Percentiles rank a stretch among this genome's conserved stretches.
These are phyloP conservation scores for Xestia rhomboidea DNA, from an alignment of 2,888 invertebrate genomes.

Conservation along the genomic window DNA sequence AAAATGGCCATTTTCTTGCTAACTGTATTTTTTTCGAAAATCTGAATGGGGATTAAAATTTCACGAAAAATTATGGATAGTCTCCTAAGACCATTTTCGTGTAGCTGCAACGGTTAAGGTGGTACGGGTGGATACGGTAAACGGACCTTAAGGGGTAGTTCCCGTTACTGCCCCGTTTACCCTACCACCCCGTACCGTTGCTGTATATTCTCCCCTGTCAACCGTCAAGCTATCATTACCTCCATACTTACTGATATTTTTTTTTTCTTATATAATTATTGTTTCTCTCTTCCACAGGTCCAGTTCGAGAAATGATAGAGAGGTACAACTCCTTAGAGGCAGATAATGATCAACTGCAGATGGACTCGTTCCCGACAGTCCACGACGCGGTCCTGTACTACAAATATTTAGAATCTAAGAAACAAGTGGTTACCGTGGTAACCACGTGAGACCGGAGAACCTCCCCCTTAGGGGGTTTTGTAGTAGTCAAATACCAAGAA, in stretches of 20 bases:
- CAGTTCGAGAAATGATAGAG: conserved; percentile 92
- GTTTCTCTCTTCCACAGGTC: conserved; percentile 83
- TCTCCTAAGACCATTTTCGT: too few relatives aligned
- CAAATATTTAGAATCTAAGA: conserved; percentile 75
- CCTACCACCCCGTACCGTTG: too few relatives aligned
- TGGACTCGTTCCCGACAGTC: conserved; percentile 92
- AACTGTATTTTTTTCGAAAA: too few relatives aligned
- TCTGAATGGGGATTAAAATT: too few relatives aligned
- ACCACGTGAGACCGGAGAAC: conserved; percentile 64
- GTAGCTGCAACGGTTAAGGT: too few relatives aligned
- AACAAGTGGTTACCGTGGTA: conserved; percentile 70
- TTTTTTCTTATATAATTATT: too few relatives aligned
- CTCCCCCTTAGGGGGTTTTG: conserved; percentile 7
- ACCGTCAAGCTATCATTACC: background rate
- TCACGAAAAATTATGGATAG: too few relatives aligned
- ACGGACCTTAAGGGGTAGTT: too few relatives aligned
- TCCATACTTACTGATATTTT: background rate
- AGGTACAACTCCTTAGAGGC: conserved; percentile 90
- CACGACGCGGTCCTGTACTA: conserved; percentile 92
- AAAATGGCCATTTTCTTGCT: too few relatives aligned
- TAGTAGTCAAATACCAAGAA: conserved; percentile 34
- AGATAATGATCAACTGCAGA: conserved; percentile 83
- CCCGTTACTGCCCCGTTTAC: too few relatives aligned
- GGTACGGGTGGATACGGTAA: too few relatives aligned
- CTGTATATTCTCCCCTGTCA: background rate